These are phyloP conservation scores for Drosophila mulleri DNA, from an alignment of 2,888 invertebrate genomes.

Conservation along the genomic window DNA sequence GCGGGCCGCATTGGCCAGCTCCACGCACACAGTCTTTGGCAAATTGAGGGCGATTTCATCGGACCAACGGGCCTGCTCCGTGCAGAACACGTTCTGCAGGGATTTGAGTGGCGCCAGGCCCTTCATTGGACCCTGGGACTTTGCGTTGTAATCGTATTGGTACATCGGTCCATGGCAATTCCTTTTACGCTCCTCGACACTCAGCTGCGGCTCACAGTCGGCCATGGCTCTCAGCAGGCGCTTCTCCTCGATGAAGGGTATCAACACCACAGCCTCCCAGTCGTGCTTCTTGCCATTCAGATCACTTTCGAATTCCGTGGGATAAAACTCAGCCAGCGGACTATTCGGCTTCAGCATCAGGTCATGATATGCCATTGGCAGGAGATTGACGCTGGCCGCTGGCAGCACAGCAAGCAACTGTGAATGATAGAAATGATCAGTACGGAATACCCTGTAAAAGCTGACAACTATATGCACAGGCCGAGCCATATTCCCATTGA, in stretches of 20 bases:
- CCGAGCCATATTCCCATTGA: background rate
- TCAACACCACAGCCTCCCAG: slow-evolving; percentile 97
- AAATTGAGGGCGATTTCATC: slow-evolving; percentile 67
- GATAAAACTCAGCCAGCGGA: slow-evolving; percentile 96
- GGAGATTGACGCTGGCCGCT: slow-evolving; percentile 91
- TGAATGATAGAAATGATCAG: slow-evolving; percentile 39
- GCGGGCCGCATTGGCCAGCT: slow-evolving; percentile 69
- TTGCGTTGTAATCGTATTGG: slow-evolving; percentile 89
- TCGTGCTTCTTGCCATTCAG: slow-evolving; percentile 98
- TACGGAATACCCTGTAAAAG: background rate
- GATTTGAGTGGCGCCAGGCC: slow-evolving; percentile 88
- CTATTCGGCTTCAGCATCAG: slow-evolving; percentile 91
- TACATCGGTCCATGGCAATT: slow-evolving; percentile 96
- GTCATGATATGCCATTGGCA: slow-evolving; percentile 91
- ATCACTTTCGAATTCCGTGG: slow-evolving; percentile 95
- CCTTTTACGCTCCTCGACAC: slow-evolving; percentile 89
- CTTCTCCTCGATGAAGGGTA: slow-evolving; percentile 96
- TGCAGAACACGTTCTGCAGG: slow-evolving; percentile 83
- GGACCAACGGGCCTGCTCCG: slow-evolving; percentile 73
- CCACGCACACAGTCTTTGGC: slow-evolving; percentile 67
- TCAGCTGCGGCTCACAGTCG: slow-evolving; percentile 88
- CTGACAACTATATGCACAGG: background rate
- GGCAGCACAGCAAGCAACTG: slow-evolving; percentile 94
- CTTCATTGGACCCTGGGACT: slow-evolving; percentile 86
- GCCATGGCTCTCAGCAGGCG: slow-evolving; percentile 91